Evolutionary conservation across 2,888 invertebrate genomes (phyloP).

Genomic region (Xestia ashworthii): DNA sequence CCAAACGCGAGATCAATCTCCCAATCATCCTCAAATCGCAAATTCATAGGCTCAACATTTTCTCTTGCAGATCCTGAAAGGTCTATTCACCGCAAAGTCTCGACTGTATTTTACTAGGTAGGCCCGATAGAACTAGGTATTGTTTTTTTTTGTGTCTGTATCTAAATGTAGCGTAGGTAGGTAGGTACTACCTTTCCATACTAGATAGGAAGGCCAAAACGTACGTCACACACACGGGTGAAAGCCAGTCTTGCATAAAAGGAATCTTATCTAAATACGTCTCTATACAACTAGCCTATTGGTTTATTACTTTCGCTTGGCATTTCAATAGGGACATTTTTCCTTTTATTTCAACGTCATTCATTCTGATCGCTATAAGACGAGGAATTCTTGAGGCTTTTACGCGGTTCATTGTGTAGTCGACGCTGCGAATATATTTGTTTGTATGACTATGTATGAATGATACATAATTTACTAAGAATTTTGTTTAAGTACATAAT

Average conservation of each 20-base stretch:
- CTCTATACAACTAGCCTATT: slow-evolving; percentile 4
- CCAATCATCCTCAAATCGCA: not conserved
- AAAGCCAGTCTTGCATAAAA: slow-evolving; percentile 1
- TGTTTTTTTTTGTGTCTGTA: not conserved
- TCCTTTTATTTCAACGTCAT: slow-evolving; percentile 24
- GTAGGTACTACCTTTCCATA: not conserved
- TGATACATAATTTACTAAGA: slow-evolving; percentile 9
- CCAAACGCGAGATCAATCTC: not conserved
- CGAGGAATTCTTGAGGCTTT: slow-evolving; percentile 35
- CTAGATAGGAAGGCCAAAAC: not conserved
- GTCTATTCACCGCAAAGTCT: not conserved
- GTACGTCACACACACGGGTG: slow-evolving; percentile 18
- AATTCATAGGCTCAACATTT: not conserved
- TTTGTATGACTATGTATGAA: slow-evolving; percentile 30
- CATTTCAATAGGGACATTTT: slow-evolving; percentile 41
- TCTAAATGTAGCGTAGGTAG: not conserved
- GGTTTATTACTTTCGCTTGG: not conserved
- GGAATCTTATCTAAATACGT: slow-evolving; percentile 23
- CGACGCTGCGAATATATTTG: slow-evolving; percentile 18
- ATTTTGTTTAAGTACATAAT: not conserved
- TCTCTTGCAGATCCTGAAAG: not conserved
- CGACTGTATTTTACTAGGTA: not conserved
- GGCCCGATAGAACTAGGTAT: not conserved
- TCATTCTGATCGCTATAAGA: not conserved
- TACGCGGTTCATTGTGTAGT: slow-evolving; percentile 23